Conservation (phyloP, 1,140 invertebrate species). For the Anthonomus grandis region DNA sequence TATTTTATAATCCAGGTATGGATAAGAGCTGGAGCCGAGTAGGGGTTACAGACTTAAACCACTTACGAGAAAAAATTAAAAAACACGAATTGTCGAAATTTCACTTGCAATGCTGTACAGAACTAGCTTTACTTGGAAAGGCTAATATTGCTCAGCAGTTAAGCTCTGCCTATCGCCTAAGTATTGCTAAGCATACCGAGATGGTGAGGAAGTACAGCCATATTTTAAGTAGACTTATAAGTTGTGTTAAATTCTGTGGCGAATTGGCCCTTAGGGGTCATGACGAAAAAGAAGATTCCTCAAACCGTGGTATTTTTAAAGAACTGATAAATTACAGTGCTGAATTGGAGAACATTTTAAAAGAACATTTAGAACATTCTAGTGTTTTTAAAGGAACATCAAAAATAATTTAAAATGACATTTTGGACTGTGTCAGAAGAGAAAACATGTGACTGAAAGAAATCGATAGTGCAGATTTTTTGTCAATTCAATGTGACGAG, state of each 20-base stretch:
- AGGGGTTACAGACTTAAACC: slow-evolving; percentile 26
- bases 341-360: slow-evolving; percentile 41
- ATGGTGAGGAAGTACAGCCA: slow-evolving; percentile 40
- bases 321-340: slow-evolving; percentile 38
- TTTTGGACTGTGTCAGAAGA: too few relatives aligned
- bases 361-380: slow-evolving; percentile 7
- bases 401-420: too few relatives aligned
- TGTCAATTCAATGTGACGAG: too few relatives aligned
- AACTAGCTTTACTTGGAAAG: slow-evolving; percentile 3
- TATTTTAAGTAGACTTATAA: slow-evolving; percentile 42
- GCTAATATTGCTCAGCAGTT: slow-evolving; percentile 12
- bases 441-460: too few relatives aligned
- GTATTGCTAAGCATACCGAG: slow-evolving; percentile 35
- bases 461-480: too few relatives aligned
- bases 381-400: too few relatives aligned
- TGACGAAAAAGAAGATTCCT: slow-evolving; percentile 32
- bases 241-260: slow-evolving; percentile 37
- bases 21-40: slow-evolving; percentile 19
- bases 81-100: slow-evolving; percentile 13
- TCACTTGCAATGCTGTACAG: slow-evolving; percentile 20
- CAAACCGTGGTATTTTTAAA: slow-evolving; percentile 33
- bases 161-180: slow-evolving; percentile 12
- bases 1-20: slow-evolving; percentile 21
- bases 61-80: slow-evolving; percentile 25
- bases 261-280: slow-evolving; percentile 36